Base-by-base conservation (phyloP, 1,140 invertebrate species). In the Chironomus striatipennis region DNA sequence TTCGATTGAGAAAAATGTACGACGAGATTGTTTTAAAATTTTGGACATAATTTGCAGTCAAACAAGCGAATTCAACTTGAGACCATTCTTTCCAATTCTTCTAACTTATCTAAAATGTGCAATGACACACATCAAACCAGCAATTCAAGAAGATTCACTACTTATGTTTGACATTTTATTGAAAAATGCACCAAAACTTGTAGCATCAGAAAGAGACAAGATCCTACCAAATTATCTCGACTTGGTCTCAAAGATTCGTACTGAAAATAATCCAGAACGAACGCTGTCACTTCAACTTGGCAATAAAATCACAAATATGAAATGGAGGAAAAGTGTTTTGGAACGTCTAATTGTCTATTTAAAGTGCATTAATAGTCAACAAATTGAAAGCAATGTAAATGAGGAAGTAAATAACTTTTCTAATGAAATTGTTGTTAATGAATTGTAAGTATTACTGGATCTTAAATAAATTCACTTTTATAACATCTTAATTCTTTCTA, bases 91-190 rank as follows among this genome's bases (percentile, higher is more conserved):
- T 78, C 86, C 90, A 76, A 85, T 91, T 9, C 81, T 95, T 65
- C 87, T 88, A 57, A 90, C 91, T 10, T 93, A 94, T 79, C 80
- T 95, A 42, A 87, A 88, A 42, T 95, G 93, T 84, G 90, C 91
- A 0, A 94, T 95, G 91, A 94, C 92, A 9, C 92, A 95, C 77
- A 91, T 96, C 74, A 86, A 92, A 80, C 86, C 86, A 12, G 84
- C 85, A 72, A 90, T 95, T 73, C 90, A 94, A 79, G 89, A 92
- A 80, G 93, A 95, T 81, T 93, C 93, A 0, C 81, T 96, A 2
- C 78, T 88, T 8, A 86, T 93, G 73, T 82, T 95, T n/a, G 93
- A 93, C 78, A 85, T 88, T 74, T 82, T 94, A 20, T 80, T 92
- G 15, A 81, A 87, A 43, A 85, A 88, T 74, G 85, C 87, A 74